Base-by-base conservation (phyloP, 2,888 invertebrate species). In the Arrhopalites spinosus region DNA sequence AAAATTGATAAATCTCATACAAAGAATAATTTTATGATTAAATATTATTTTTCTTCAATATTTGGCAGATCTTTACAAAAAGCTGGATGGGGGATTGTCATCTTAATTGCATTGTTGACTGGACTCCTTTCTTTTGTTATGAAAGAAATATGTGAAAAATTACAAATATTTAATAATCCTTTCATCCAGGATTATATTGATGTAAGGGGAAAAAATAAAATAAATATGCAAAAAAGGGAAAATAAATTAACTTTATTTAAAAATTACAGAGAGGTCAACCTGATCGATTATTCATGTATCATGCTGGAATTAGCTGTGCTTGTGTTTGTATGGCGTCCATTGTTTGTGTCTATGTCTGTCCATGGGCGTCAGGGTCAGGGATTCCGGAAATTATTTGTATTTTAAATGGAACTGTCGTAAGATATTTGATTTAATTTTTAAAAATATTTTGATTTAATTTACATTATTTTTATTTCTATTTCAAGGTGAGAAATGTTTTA, bases 381-480 rank as follows among this genome's bases (percentile, higher is more conserved):
- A 84, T 86, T 25, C 85, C 86, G 17, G 86, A 86, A 78, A 83
- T 86, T n/a, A 85, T 86, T 29, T 86, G 85, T 1, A 86, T 85
- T 73, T 81, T 86, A 15, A 86, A 86, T 78, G 86, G 86, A 15
- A 85, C 85, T 17, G 83, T 85, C 74, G 84, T 82, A 79, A 50
- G 50, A 11, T 23, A 59, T 59, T 23, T 25, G 3, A 7, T n/a
- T 5, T 43, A 2, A n/a, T 29, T 36, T 59, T 29, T 25, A 23
- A 5, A 17, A 56, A 20, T 71, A 30, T 15, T 71, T 2, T n/a
- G 1, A 56, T 71, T 8, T 56, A 59, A 11, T n/a, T 23, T 45
- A 3, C 5, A 27, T 17, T 15, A 5, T 43, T 36, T 56, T 56
- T 53, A 43, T 50, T 36, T 64, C 29, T 69, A 59, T 50, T 53